Evolutionary conservation across 2,888 invertebrate species (phyloP).

Genomic region (Ligdia adustata): DNA sequence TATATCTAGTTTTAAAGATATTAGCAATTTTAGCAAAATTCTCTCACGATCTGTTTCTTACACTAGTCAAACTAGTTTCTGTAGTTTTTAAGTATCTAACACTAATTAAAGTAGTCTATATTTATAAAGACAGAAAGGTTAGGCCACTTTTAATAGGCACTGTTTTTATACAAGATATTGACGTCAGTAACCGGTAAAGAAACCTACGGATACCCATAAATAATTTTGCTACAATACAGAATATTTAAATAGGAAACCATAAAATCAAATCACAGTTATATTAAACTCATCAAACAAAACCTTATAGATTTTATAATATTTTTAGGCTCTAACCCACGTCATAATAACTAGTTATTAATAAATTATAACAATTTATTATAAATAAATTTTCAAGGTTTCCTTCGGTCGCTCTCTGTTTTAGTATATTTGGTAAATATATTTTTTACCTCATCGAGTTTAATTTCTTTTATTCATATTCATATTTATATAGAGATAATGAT

Average conservation of each 20-base stretch:
- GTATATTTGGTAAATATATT: too few species aligned
- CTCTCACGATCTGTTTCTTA: conserved; percentile 1
- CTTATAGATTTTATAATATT: conserved; percentile 12
- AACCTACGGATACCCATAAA: conserved; percentile 37
- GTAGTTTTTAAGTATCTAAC: background rate
- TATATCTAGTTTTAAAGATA: background rate
- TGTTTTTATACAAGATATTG: conserved; percentile 46
- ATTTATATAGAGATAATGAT: too few species aligned
- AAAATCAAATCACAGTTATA: conserved; percentile 21
- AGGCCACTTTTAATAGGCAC: conserved; percentile 18
- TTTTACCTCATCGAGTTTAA: too few species aligned
- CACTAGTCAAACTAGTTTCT: conserved; percentile 2
- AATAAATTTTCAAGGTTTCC: conserved; percentile 8
- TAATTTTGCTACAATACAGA: conserved; percentile 40
- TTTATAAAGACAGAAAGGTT: conserved; percentile 31
- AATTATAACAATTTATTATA: conserved; percentile 1
- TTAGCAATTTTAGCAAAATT: background rate
- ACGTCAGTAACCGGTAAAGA: conserved; percentile 50
- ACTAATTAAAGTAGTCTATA: conserved; percentile 16
- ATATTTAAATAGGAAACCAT: conserved; percentile 27
- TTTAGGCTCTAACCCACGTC: conserved; percentile 17
- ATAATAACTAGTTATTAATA: conserved; percentile 7
- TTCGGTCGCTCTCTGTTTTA: too few species aligned
- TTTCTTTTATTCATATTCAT: too few species aligned
- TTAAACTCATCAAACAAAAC: too few species aligned